Conservation (phyloP, 2,797 vertebrate species). For the Melanotaenia trifasciata region DNA sequence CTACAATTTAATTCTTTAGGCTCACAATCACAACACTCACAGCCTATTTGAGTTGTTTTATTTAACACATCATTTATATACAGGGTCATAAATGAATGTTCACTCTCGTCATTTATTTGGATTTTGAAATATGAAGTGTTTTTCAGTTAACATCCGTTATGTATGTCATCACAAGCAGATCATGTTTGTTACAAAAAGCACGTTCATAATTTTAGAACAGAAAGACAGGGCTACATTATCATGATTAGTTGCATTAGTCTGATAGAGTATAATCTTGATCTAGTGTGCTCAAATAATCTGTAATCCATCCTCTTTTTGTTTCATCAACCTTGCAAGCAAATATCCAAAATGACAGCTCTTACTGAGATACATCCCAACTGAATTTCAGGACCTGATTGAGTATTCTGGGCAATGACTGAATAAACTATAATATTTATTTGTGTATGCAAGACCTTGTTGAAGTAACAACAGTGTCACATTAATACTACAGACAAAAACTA, state of each 20-base stretch:
- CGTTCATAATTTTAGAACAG: slow-evolving; percentile 18
- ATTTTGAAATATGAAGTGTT: slow-evolving; percentile 9
- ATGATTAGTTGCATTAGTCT: slow-evolving; percentile 49
- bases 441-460: neutral
- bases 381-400: neutral
- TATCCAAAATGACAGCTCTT: neutral
- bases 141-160: neutral
- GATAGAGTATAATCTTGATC: slow-evolving; percentile 35
- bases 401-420: neutral
- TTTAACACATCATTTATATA: slow-evolving; percentile 43
- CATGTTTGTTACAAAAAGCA: slow-evolving; percentile 41
- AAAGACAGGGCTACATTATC: slow-evolving; percentile 36
- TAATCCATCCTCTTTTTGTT: slow-evolving; percentile 30
- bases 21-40: slow-evolving; percentile 11
- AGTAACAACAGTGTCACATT: neutral
- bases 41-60: slow-evolving; percentile 38
- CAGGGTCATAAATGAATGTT: slow-evolving; percentile 30
- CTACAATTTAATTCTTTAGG: neutral
- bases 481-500: slow-evolving; percentile 2
- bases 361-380: neutral
- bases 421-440: neutral
- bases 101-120: slow-evolving; percentile 6
- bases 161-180: slow-evolving; percentile 16
- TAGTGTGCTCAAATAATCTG: slow-evolving; percentile 8
- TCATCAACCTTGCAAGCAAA: slow-evolving; percentile 34